A percentile compares a stretch with the other conserved stretches of the same genome.
Evolutionary conservation across 2,797 vertebrate species (phyloP).

Genomic region (Percopsis omiscomaycus): DNA sequence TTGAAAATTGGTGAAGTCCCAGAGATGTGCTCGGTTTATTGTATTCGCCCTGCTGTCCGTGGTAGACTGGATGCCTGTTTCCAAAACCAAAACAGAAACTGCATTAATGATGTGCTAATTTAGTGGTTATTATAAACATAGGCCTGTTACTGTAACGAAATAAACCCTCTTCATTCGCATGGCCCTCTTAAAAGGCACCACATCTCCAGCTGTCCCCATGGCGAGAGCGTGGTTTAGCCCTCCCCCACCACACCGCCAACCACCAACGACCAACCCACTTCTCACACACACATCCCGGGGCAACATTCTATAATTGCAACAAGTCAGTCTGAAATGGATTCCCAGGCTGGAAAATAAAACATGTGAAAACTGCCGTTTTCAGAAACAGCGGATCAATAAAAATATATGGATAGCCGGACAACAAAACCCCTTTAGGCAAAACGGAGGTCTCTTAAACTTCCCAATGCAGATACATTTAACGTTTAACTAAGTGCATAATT

Average conservation of each 20-base stretch:
- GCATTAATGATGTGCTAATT: constrained; percentile 29
- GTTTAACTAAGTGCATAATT: too few species aligned
- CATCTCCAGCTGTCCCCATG: constrained; percentile 75
- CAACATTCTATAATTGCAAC: constrained; percentile 76
- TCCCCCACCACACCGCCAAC: constrained; percentile 16
- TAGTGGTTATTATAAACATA: neutral
- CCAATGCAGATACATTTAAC: too few species aligned
- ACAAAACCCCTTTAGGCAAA: constrained; percentile 80
- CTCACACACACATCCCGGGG: constrained; percentile 34
- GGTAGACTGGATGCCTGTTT: constrained; percentile 59
- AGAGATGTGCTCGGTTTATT: constrained; percentile 61
- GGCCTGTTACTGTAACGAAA: constrained; percentile 44
- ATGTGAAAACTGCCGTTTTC: constrained; percentile 86
- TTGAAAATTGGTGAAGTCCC: constrained; percentile 70
- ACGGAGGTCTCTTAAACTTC: constrained; percentile 60
- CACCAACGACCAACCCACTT: constrained; percentile 10
- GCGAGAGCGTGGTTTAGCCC: constrained; percentile 58
- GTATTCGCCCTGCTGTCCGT: constrained; percentile 43
- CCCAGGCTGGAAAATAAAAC: constrained; percentile 71
- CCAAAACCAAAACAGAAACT: constrained; percentile 42
- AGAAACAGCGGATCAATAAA: constrained; percentile 77
- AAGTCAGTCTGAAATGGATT: constrained; percentile 65
- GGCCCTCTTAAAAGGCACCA: constrained; percentile 72
- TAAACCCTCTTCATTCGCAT: constrained; percentile 56
- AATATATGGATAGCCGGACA: constrained; percentile 62